Percentiles rank a stretch among this genome's conserved stretches.
These are phyloP conservation scores for Troglohyphantes excavatus DNA, from an alignment of 2,888 invertebrate genomes.

Conservation along the genomic window DNA sequence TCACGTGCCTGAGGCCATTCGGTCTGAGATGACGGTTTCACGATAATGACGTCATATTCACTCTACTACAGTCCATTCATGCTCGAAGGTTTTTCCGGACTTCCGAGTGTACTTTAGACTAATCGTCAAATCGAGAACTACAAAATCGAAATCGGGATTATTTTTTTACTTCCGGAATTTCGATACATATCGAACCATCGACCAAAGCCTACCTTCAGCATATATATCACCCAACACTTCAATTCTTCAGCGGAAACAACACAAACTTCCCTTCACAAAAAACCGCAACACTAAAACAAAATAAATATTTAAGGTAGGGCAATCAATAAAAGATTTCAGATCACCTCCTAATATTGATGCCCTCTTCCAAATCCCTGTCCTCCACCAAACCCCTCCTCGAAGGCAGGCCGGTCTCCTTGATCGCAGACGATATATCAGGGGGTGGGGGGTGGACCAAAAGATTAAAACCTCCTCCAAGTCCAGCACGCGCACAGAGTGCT, in stretches of 20 bases:
- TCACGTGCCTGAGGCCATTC: too few relatives aligned
- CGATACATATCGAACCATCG: too few relatives aligned
- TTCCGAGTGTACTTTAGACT: too few relatives aligned
- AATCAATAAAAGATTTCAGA: constrained; percentile 13
- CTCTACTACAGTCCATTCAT: too few relatives aligned
- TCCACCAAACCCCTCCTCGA: constrained; percentile 45
- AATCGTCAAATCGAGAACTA: too few relatives aligned
- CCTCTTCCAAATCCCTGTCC: constrained; percentile 49
- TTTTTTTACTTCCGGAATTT: too few relatives aligned
- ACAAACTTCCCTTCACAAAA: not conserved
- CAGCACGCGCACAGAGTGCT: constrained; percentile 55
- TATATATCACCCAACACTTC: not conserved
- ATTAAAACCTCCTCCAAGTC: constrained; percentile 52
- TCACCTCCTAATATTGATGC: constrained; percentile 41
- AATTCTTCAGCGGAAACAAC: not conserved
- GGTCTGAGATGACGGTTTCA: too few relatives aligned
- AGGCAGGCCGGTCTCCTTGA: constrained; percentile 24
- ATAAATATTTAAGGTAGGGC: not conserved
- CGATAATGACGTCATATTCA: too few relatives aligned
- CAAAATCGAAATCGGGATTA: too few relatives aligned
- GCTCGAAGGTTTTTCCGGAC: too few relatives aligned
- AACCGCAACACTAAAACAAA: not conserved
- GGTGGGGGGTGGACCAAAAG: constrained; percentile 27
- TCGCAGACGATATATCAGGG: constrained; percentile 50
- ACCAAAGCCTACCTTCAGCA: not conserved